Evolutionary conservation across 2,797 vertebrate species (phyloP).

Genomic region (Syngnathus acus): DNA sequence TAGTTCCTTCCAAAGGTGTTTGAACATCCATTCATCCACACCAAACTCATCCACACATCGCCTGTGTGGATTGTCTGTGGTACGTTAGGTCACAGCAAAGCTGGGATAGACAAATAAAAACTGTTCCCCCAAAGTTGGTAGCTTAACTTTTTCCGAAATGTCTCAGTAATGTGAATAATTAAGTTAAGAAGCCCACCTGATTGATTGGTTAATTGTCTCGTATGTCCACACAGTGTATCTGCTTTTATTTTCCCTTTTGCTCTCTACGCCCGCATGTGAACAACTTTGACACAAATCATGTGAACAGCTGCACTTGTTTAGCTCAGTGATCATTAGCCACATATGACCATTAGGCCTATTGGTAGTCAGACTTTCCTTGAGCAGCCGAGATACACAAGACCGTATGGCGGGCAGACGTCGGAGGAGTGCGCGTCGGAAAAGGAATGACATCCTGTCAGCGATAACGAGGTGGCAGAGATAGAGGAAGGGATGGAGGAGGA

Average conservation of each 20-base stretch:
- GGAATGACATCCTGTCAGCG: slow-evolving; percentile 68
- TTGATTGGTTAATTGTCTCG: not conserved
- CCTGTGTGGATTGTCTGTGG: not conserved
- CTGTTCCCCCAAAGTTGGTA: not conserved
- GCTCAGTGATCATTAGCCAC: slow-evolving; percentile 66
- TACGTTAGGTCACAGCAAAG: not conserved
- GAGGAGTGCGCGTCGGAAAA: slow-evolving; percentile 58
- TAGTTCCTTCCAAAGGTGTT: not conserved
- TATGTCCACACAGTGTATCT: not conserved
- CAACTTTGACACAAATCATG: slow-evolving; percentile 53
- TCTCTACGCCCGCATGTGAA: slow-evolving; percentile 15
- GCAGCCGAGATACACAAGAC: slow-evolving; percentile 52
- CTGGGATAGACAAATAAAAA: not conserved
- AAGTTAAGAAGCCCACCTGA: not conserved
- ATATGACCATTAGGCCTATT: slow-evolving; percentile 64
- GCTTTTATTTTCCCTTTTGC: not conserved
- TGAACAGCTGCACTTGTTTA: slow-evolving; percentile 58
- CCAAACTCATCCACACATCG: not conserved
- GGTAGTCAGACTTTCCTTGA: slow-evolving; percentile 52
- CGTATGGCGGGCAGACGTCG: slow-evolving; percentile 56
- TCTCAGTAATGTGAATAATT: not conserved
- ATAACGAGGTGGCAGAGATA: slow-evolving; percentile 69
- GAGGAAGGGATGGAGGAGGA: slow-evolving; percentile 59
- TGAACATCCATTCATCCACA: not conserved
- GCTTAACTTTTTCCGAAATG: not conserved